Conservation (phyloP, 2,888 invertebrate species). For the Drosophila macrospina region DNA sequence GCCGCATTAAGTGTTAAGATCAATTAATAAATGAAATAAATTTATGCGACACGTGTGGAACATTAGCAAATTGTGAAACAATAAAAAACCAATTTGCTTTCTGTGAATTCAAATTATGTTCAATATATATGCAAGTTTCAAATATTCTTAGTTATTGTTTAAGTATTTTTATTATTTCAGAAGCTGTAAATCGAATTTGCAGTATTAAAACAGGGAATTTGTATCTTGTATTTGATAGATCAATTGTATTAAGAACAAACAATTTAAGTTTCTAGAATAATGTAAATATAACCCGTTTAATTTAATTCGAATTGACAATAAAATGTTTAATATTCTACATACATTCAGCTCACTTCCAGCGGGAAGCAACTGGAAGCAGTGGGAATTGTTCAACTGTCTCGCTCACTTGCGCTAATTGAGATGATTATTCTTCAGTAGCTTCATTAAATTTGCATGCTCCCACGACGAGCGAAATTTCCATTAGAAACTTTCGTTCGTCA, state of each 20-base stretch:
- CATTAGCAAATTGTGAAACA: slow-evolving; percentile 18
- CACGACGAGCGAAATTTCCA: slow-evolving; percentile 1
- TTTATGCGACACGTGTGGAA: slow-evolving; percentile 35
- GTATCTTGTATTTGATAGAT: too few species aligned
- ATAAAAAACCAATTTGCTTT: slow-evolving; percentile 45
- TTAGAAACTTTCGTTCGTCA: slow-evolving; percentile 26
- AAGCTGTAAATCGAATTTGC: too few species aligned
- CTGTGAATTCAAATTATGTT: slow-evolving; percentile 6
- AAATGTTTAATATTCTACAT: too few species aligned
- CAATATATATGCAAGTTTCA: not conserved
- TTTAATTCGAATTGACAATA: not conserved
- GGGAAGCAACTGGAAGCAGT: not conserved
- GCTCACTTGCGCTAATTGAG: slow-evolving; percentile 41
- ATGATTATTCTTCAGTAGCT: slow-evolving; percentile 28
- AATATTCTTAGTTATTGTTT: not conserved
- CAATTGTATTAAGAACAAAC: too few species aligned
- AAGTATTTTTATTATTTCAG: too few species aligned
- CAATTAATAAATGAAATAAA: slow-evolving; percentile 18
- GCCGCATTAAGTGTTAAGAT: not conserved
- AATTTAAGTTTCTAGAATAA: not conserved
- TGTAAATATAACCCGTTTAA: not conserved
- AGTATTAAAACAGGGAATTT: too few species aligned
- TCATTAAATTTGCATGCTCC: slow-evolving; percentile 34
- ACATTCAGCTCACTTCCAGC: not conserved
- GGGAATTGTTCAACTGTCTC: slow-evolving; percentile 7